Percentiles rank a stretch among this genome's conserved stretches.
Evolutionary conservation across 2,888 invertebrate genomes (phyloP).

Genomic region (Nymphalis urticae): DNA sequence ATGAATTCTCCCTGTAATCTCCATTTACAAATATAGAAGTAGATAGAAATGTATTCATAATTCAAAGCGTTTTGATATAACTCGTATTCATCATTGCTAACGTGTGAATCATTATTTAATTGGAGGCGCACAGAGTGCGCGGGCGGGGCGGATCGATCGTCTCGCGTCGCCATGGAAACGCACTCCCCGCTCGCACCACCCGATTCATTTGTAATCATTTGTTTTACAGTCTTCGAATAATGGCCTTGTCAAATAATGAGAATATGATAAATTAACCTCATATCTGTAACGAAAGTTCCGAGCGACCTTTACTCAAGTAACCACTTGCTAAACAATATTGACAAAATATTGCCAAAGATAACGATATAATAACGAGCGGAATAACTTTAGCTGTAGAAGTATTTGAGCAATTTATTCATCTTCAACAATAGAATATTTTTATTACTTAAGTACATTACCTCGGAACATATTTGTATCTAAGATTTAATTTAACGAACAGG

Average conservation of each 20-base stretch:
- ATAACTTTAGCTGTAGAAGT: not conserved
- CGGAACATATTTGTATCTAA: conserved; percentile 24
- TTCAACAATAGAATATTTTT: no score
- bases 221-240: conserved; percentile 77
- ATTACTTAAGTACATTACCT: not conserved
- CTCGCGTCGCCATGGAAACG: conserved; percentile 72
- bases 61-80: conserved; percentile 47
- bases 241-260: conserved; percentile 68
- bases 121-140: conserved; percentile 58
- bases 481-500: conserved; percentile 41
- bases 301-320: not conserved
- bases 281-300: conserved; percentile 25
- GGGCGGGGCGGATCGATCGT: conserved; percentile 72
- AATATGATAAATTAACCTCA: conserved; percentile 70
- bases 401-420: not conserved
- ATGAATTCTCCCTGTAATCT: conserved; percentile 2
- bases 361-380: no score
- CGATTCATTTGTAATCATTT: conserved; percentile 81
- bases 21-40: conserved; percentile 5
- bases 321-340: not conserved
- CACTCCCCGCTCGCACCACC: conserved; percentile 51
- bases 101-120: conserved; percentile 79
- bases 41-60: conserved; percentile 40
- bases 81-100: conserved; percentile 63
- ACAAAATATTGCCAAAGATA: not conserved